Evolutionary conservation across 2,888 invertebrate species (phyloP).

Genomic region (Chloroclysta siterata): DNA sequence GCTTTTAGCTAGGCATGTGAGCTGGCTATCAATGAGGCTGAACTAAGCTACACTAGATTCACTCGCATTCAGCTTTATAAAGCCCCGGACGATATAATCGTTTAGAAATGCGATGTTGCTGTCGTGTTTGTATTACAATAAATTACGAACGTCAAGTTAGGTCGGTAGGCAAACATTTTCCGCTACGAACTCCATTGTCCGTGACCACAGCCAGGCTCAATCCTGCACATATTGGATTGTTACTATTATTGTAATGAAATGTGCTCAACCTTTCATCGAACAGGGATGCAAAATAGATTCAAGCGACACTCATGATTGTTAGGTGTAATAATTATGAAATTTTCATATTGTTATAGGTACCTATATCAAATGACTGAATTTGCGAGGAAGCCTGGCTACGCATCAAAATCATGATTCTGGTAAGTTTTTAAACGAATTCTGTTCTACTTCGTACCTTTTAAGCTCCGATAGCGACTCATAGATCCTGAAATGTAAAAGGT

Average conservation of each 20-base stretch:
- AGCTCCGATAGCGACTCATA: too few relatives aligned
- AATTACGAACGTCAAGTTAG: conserved; percentile 66
- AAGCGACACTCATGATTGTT: background rate
- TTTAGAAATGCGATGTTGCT: conserved; percentile 64
- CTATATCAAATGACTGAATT: conserved; percentile 59
- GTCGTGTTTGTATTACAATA: conserved; percentile 70
- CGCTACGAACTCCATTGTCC: conserved; percentile 62
- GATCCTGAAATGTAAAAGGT: too few relatives aligned
- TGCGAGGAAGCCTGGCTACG: conserved; percentile 44
- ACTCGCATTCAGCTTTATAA: conserved; percentile 42
- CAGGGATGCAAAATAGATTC: conserved; percentile 4
- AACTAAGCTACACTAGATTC: conserved; percentile 43
- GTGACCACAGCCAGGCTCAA: conserved; percentile 47
- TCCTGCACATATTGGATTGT: conserved; percentile 43
- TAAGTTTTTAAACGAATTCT: conserved; percentile 48
- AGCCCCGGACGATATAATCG: conserved; percentile 53
- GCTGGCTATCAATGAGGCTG: conserved; percentile 43
- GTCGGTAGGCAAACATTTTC: conserved; percentile 67
- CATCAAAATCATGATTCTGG: conserved; percentile 71
- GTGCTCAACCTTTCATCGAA: conserved; percentile 25
- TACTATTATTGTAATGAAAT: conserved; percentile 36
- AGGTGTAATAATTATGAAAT: background rate
- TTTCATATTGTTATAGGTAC: conserved; percentile 60
- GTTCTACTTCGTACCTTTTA: background rate
- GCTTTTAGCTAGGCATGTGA: conserved; percentile 20